Percentiles rank a stretch among this genome's conserved stretches.
phyloP scores from a whole-genome alignment of 2,888 invertebrate genomes.

The Thereva nobilitata region DNA sequence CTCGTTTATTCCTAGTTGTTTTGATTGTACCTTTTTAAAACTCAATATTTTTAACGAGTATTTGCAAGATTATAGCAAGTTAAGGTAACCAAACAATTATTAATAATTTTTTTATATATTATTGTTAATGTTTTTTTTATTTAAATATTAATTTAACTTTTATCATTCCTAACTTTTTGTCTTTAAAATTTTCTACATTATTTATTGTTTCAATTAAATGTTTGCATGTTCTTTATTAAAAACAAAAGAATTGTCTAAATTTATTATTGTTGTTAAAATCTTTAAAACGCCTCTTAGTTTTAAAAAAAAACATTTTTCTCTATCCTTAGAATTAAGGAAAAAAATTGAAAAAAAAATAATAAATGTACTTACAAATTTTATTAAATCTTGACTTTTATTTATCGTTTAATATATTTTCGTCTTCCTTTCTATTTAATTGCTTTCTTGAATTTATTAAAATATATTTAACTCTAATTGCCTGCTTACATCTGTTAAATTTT shows the following conservation, averaged over 20 bases:
- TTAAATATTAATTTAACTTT: conserved; percentile 2
- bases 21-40: neutral
- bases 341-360: too few species aligned
- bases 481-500: too few species aligned
- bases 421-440: too few species aligned
- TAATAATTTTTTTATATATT: conserved; percentile 19
- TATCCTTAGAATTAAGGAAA: too few species aligned
- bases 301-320: neutral
- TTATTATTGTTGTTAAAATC: conserved; percentile 12
- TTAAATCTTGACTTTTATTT: too few species aligned
- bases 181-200: conserved; percentile 3
- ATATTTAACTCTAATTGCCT: too few species aligned
- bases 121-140: conserved; percentile 28
- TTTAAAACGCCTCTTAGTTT: neutral
- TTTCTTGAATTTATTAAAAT: too few species aligned
- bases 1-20: conserved; percentile 9
- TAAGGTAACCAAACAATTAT: conserved; percentile 1
- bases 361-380: too few species aligned
- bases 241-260: neutral
- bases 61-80: conserved; percentile 14
- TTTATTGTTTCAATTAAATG: conserved; percentile 14
- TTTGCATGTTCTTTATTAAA: neutral
- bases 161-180: neutral
- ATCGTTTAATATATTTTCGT: too few species aligned
- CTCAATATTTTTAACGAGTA: conserved; percentile 12